phyloP scores from a whole-genome alignment of 2,113 vertebrate genomes.

The Gorilla gorilla region DNA sequence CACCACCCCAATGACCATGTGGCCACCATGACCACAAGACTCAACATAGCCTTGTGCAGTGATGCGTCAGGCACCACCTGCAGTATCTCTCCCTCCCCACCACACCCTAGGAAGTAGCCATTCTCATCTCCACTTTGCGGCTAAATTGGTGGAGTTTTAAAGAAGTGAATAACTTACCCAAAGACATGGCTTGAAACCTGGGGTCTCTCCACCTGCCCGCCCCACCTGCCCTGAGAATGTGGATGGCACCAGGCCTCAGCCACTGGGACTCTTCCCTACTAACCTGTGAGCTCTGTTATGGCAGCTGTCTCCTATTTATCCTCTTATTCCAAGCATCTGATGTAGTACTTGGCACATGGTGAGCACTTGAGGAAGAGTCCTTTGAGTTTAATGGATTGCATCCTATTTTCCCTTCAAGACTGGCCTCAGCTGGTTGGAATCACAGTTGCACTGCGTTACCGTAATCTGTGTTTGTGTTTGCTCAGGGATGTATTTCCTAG shows the following conservation, averaged over 20 bases:
- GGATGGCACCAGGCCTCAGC: too few relatives aligned
- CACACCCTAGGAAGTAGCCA: fast-evolving
- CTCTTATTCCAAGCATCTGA: not conserved
- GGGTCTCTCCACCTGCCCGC: fast-evolving
- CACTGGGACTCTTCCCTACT: fast-evolving
- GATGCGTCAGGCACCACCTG: fast-evolving
- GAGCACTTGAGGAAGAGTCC: not conserved
- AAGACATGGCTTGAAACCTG: fast-evolving
- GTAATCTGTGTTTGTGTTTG: fast-evolving
- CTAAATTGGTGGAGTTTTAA: not conserved
- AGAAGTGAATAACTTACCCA: not conserved
- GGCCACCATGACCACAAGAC: fast-evolving
- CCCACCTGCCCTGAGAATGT: fast-evolving
- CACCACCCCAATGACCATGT: fast-evolving
- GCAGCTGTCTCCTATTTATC: not conserved
- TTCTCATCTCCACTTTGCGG: fast-evolving
- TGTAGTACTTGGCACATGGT: fast-evolving
- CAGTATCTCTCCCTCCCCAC: fast-evolving
- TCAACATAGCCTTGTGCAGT: fast-evolving
- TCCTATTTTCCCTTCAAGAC: too few relatives aligned
- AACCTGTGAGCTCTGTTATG: fast-evolving
- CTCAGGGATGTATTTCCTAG: too few relatives aligned
- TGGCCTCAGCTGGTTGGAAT: not conserved
- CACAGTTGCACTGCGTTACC: fast-evolving
- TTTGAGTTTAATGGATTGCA: not conserved